Base-by-base conservation (phyloP, 1,140 invertebrate species). In the Meloidogyne hapla region DNA sequence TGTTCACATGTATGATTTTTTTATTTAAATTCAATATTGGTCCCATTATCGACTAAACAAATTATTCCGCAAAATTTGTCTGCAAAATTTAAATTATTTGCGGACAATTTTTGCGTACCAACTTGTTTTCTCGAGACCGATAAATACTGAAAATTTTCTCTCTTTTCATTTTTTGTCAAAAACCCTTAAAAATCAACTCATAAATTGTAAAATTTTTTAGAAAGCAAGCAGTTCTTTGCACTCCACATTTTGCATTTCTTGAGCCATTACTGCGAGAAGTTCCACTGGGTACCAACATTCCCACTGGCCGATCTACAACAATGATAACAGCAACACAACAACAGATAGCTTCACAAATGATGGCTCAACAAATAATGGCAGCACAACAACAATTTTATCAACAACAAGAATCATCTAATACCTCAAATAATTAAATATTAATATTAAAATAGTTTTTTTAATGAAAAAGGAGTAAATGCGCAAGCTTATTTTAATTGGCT, bases 1-100 rank as follows among this genome's bases (percentile, higher is more conserved):
- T 25, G 40, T 75, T 40, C 85, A 86, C 63, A 86, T 86, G 85
- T 85, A 76, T 70, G 80, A 13, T 28, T 69, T 28, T 77, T 78
- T 56, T 45, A 68, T 75, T 79, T 45, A 15, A 12, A 38, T 56
- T 28, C 15, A 65, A 63, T 0, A 38, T 28, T 70, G 28, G 23
- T 26, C 23, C 15, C 15, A 26, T n/a, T n/a, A n/a, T n/a, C n/a
- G n/a, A n/a, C n/a, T n/a, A n/a, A n/a, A n/a, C n/a, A n/a, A n/a
- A n/a, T n/a, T n/a, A n/a, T n/a, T n/a, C n/a, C n/a, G n/a, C n/a
- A n/a, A n/a, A n/a, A n/a, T n/a, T n/a, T n/a, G n/a, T n/a, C n/a
- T n/a, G n/a, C n/a, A n/a, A n/a, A n/a, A n/a, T n/a, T n/a, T n/a
- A n/a, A n/a, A n/a, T n/a, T n/a, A n/a, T n/a, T n/a, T n/a, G n/a